Base-by-base conservation (phyloP, 2,888 invertebrate species). In the Gymnocheta viridis region DNA sequence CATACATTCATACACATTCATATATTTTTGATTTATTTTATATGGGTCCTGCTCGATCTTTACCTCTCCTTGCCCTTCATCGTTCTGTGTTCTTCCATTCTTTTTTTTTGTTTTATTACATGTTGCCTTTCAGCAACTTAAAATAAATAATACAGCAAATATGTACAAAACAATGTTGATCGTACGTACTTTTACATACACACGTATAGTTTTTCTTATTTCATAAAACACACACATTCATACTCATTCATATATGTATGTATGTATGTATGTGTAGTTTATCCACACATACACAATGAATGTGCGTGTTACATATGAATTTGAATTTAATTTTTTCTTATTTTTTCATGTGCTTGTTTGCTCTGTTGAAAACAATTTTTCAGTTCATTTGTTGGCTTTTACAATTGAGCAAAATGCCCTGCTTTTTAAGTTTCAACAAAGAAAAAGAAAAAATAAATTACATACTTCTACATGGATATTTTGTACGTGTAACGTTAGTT, bases 351-450 rank as follows among this genome's bases (percentile, higher is more conserved):
- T 66, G 22, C 14, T 66, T 73, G 29, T 64, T 81, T 67, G 67
- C 62, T 70, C 66, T 60, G 62, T 79, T 76, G 81, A 86, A 86
- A 86, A 87, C 85, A 86, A 86, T 86, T 87, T 86, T 86, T 85
- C 87, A 88, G 82, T 86, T 87, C 86, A 87, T 87, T 88, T 88
- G 85, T 77, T 86, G 85, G 66, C 81, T 73, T 84, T 78, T 72
- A 32, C 49, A 58, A 62, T 64, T 66, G 69, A 82, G 49, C 35
- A 70, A 76, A 56, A 35, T 70, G 76, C 22, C 64, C 49, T 58
- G 64, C 29, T 74, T 60, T 60, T 69, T 56, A 44, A 62, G n/a
- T 58, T 66, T 49, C 44, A 77, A 67, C 24, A 77, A 76, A n/a
- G 27, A 19, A 22, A 38, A 35, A 51, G 47, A 62, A 7, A 60